Base-by-base conservation (phyloP, 2,888 invertebrate genomes). In the Xestia c-nigrum region DNA sequence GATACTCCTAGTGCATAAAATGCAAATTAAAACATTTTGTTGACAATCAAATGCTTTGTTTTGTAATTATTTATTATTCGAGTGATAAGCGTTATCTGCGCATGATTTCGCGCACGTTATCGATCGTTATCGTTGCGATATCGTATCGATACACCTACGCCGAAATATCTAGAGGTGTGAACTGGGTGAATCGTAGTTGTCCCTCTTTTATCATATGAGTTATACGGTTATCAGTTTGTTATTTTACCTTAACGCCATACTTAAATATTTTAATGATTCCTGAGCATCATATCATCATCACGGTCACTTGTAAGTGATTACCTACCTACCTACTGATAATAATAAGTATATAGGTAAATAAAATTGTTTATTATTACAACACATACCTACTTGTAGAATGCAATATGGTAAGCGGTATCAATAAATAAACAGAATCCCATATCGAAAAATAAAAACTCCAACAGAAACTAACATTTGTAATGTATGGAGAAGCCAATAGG, bases 121-220 rank as follows among this genome's bases (percentile, higher is more conserved):
- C 83, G 47, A 74, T 68, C n/a, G 67, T 73, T 84, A 86, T 86
- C 84, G n/a, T 46, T 59, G 38, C 52, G 50, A 73, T 80, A 80
- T 76, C 84, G 81, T 80, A 80, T 76, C 84, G 81, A 70, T 70
- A 70, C 66, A 70, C 76, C 78, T 86, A 78, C 78, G 72, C 73
- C 77, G 52, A 71, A 76, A 81, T 74, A 76, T 50, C 50, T 59
- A 77, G 73, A 80, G 65, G 71, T 72, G 64, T 72, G 74, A 71
- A 73, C 43, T 16, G 19, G 68, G 63, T 55, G 70, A 69, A 67
- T 61, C 63, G 65, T 61, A 75, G 59, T 64, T 77, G 46, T 67
- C 43, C 63, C 69, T 46, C 55, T 73, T 71, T 81, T 81, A 85
- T 85, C 85, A 63, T 68, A 65, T 40, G 50, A 72, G 43, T 72